Conservation (phyloP, 1,140 invertebrate genomes). For the Antheraea mylitta region DNA sequence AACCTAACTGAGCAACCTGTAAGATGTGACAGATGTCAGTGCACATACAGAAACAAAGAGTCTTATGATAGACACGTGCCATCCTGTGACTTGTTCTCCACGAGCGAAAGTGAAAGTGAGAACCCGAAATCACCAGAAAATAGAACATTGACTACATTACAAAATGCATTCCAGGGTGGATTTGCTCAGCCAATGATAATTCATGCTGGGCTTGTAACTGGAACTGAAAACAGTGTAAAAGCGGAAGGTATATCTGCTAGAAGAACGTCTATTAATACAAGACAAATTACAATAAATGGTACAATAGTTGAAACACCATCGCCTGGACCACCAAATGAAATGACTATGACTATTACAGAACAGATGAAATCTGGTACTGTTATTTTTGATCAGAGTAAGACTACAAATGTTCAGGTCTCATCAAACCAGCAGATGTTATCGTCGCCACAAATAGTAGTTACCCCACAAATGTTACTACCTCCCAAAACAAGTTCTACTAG, state of each 20-base stretch:
- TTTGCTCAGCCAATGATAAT: conserved; percentile 76
- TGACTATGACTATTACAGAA: conserved; percentile 74
- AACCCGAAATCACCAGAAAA: conserved; percentile 78
- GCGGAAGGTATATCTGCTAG: conserved; percentile 70
- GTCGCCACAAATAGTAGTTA: conserved; percentile 75
- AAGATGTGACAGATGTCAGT: conserved; percentile 91
- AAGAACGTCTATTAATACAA: conserved; percentile 74
- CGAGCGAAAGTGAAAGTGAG: conserved; percentile 87
- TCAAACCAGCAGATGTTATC: conserved; percentile 70
- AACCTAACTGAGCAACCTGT: conserved; percentile 84
- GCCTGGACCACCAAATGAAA: conserved; percentile 71
- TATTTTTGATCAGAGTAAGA: conserved; percentile 70
- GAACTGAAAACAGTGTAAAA: conserved; percentile 68
- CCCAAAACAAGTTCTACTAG: conserved; percentile 67
- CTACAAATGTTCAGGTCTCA: conserved; percentile 67
- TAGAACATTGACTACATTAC: conserved; percentile 72
- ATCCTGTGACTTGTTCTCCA: conserved; percentile 87
- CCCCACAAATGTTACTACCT: conserved; percentile 71
- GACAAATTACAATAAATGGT: conserved; percentile 77
- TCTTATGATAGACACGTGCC: conserved; percentile 91
- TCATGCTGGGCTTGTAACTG: conserved; percentile 68
- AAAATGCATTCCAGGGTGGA: conserved; percentile 73
- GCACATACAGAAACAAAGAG: conserved; percentile 92
- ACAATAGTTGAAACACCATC: conserved; percentile 77
- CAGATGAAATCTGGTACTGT: conserved; percentile 73